Evolutionary conservation across 2,113 vertebrate species (phyloP), one percentile per base, ranked within the genome.

Genomic region (Rhadina sibilatrix): DNA sequence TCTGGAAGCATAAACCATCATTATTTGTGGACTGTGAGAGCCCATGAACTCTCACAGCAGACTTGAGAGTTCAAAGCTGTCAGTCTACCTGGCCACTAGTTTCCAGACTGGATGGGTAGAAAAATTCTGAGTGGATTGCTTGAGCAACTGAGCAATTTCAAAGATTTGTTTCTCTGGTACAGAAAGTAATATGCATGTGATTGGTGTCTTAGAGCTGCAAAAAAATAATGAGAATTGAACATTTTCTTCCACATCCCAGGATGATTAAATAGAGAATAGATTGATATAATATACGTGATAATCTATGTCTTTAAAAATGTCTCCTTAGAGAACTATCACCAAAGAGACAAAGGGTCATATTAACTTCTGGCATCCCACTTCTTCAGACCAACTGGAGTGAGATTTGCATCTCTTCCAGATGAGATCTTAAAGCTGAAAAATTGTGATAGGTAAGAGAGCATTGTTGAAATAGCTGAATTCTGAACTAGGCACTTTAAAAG

Each of bases 381-480:
- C 30, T 82, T 93, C 60, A 70, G 38, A 87, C 23, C 20, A 72
- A 38, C 70, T 40, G 63, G 19, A 82, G 38, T 56, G 59, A 74
- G 61, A 85, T 88, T 80, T 90, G 70, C 82, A 96, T 80, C 42
- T 80, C 81, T 90, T 87, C 59, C 33, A 68, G 74, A 89, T 63
- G 70, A 90, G 54, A 46, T 68, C 69, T 89, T 89, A 60, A 56
- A 91, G 74, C 35, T 84, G 78, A 94, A 96, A 96, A 95, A 84
- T 76, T 57, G 40, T 65, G 46, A 50, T 42, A 85, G 57, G 49
- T 89, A 59, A 42, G 25, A 59, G 5, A 70, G 18, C 15, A 0
- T 52, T 76, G n/a, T 77, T 87, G 78, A 93, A 89, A 93, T 74
- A 59, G 20, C 61, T 93, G 30, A 40, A 83, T 88, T 89, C 66